Evolutionary conservation across 2,888 invertebrate genomes (phyloP).

Genomic region (Heliconius ismenius): DNA sequence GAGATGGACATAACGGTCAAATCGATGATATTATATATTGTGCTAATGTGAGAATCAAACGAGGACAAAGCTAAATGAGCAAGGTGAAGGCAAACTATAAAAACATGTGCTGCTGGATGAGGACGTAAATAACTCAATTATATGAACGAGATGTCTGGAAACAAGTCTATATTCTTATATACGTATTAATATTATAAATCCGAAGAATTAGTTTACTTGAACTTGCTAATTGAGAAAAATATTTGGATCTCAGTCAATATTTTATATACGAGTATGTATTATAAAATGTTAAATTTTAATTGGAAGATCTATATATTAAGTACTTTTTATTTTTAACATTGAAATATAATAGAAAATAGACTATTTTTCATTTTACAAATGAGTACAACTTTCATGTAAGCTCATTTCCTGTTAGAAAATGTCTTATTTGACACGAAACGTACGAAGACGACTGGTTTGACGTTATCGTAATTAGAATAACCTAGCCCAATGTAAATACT

Average conservation of each 20-base stretch:
- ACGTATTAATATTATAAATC: not conserved
- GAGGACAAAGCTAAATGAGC: constrained; percentile 63
- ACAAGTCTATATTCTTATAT: not conserved
- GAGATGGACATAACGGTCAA: constrained; percentile 43
- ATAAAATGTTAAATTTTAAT: too few relatives aligned
- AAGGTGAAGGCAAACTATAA: constrained; percentile 69
- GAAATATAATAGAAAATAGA: too few relatives aligned
- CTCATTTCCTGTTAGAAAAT: constrained; percentile 7
- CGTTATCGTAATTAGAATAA: constrained; percentile 27
- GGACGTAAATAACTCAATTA: constrained; percentile 19
- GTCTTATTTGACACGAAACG: constrained; percentile 3
- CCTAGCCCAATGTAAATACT: constrained; percentile 30
- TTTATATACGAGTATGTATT: too few relatives aligned
- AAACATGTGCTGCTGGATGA: constrained; percentile 53
- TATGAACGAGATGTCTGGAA: not conserved
- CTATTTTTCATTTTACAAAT: not conserved
- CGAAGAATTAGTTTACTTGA: too few relatives aligned
- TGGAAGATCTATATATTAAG: too few relatives aligned
- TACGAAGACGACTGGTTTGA: constrained; percentile 40
- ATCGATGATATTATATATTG: constrained; percentile 39
- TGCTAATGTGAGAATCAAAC: constrained; percentile 55
- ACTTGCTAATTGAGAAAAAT: not conserved
- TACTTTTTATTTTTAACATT: too few relatives aligned
- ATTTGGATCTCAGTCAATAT: too few relatives aligned
- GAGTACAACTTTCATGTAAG: not conserved